Conservation (phyloP, 2,797 vertebrate species). For the Vespertilio murinus region DNA sequence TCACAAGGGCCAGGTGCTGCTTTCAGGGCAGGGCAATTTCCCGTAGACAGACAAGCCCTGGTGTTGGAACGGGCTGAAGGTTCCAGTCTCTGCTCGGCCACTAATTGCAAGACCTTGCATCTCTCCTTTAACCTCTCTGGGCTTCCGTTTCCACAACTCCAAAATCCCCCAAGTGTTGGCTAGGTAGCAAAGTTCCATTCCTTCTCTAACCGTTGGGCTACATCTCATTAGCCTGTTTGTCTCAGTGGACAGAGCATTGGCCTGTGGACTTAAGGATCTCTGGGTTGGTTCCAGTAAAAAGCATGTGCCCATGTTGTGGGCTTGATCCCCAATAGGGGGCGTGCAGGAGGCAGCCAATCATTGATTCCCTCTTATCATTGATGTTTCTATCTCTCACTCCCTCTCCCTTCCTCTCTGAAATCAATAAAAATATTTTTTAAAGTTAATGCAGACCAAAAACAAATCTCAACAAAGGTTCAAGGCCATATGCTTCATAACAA, state of each 20-base stretch:
- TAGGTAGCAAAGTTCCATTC: background rate
- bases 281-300: too few species aligned
- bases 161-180: background rate
- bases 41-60: background rate
- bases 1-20: background rate
- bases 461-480: background rate
- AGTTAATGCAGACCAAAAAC: background rate
- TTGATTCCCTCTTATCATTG: too few species aligned
- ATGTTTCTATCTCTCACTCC: too few species aligned
- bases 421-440: background rate
- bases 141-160: background rate
- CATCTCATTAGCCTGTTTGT: background rate
- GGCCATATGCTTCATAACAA: background rate
- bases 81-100: background rate
- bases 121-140: background rate
- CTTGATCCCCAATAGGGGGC: too few species aligned
- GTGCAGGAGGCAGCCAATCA: too few species aligned
- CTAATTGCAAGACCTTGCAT: background rate
- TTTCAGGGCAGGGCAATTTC: background rate
- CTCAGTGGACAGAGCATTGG: too few species aligned
- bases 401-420: too few species aligned
- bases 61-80: accelerated
- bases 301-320: too few species aligned
- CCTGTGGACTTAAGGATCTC: too few species aligned
- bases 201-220: background rate